Evolutionary conservation across 2,888 invertebrate species (phyloP), one percentile per base, ranked within the genome.

Genomic region (Linyphia triangularis): DNA sequence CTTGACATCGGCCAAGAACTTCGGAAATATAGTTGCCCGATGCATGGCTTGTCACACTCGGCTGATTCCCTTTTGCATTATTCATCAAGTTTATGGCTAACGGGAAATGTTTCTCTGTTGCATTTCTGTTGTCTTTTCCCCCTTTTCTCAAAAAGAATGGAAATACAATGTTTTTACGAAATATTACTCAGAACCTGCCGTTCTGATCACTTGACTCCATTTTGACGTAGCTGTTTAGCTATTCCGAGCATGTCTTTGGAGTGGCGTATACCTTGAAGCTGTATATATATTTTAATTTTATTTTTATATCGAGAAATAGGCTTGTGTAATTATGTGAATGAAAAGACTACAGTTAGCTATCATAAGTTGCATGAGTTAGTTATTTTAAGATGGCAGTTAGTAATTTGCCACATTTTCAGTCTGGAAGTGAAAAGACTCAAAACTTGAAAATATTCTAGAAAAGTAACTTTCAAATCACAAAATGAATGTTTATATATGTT

Each of bases 51-150:
- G 75, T 84, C 75, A 84, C 83, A 84, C 73, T 51, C 43, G 30
- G 67, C 51, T 84, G 83, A 5, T 57, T 75, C 26, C 61, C 61
- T 51, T 9, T 51, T 84, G 65, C 65, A 84, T 75, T 75, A 75
- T 84, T 84, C 73, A 84, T 84, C 30, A 22, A n/a, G 22, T 40
- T 77, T 57, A 24, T 22, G 57, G 26, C 51, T 84, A 84, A 67
- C 83, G 83, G 83, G 75, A 84, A 73, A 67, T 51, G 65, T 73
- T n/a, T 2, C 57, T 28, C 51, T 13, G 43, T 57, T 30, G n/a
- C 43, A 19, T 79, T 79, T 67, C 24, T 30, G 22, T 51, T 51
- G 65, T 79, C 37, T 24, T 77, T 43, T 19, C 22, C 13, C 57
- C 19, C 33, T 33, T 9, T n/a, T 40, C 26, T 9, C n/a, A 19